Percentiles rank a stretch among this genome's conserved stretches.
Evolutionary conservation across 2,888 invertebrate genomes (phyloP).

Genomic region (Phyllotreta striolata): DNA sequence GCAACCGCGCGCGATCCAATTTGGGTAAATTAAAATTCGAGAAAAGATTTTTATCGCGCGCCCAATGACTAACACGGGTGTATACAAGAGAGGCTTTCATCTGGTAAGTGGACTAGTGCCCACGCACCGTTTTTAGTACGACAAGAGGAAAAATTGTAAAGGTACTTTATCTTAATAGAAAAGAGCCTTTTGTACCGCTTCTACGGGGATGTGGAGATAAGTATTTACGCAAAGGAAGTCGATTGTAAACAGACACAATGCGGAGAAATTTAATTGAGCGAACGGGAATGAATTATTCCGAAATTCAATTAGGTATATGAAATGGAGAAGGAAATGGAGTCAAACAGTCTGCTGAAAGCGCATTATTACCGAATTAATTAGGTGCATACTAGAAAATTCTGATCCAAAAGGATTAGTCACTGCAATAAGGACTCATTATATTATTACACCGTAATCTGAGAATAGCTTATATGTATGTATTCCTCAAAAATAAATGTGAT

Average conservation of each 20-base stretch:
- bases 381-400: too few relatives aligned
- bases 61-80: conserved; percentile 34
- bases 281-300: background rate
- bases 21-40: conserved; percentile 32
- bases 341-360: background rate
- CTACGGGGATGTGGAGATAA: conserved; percentile 8
- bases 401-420: too few relatives aligned
- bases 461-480: too few relatives aligned
- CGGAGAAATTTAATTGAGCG: conserved; percentile 6
- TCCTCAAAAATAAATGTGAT: too few relatives aligned
- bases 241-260: conserved; percentile 13
- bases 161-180: conserved; percentile 31
- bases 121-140: conserved; percentile 28
- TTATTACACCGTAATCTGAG: too few relatives aligned
- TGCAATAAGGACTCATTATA: too few relatives aligned
- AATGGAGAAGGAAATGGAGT: conserved; percentile 3
- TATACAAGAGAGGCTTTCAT: conserved; percentile 36
- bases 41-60: conserved; percentile 35
- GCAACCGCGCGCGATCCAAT: conserved; percentile 28
- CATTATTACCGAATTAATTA: too few relatives aligned
- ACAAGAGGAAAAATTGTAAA: conserved; percentile 30
- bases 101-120: conserved; percentile 35
- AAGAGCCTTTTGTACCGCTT: conserved; percentile 27
- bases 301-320: background rate
- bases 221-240: conserved; percentile 18